Percentiles rank a stretch among this genome's conserved stretches.
Conservation (phyloP, 2,113 vertebrate genomes). For the Callithrix jacchus region DNA sequence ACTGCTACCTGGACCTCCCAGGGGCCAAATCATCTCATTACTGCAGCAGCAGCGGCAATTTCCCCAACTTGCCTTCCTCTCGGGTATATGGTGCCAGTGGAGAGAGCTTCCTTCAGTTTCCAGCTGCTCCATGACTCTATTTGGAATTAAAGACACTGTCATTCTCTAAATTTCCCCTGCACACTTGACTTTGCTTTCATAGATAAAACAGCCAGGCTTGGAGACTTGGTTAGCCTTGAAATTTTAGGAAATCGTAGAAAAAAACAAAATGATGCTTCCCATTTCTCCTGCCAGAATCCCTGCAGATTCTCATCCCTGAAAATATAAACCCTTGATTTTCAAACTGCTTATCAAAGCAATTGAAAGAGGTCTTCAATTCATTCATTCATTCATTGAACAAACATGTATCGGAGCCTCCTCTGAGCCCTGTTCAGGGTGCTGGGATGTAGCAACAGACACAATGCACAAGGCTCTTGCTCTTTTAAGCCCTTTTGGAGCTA, state of each 20-base stretch:
- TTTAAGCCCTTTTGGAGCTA: neutral
- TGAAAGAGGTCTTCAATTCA: neutral
- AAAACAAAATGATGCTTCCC: neutral
- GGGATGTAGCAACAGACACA: neutral
- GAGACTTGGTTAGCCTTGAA: neutral
- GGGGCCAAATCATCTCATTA: neutral
- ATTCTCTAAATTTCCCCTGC: neutral
- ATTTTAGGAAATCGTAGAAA: neutral
- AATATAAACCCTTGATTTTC: neutral
- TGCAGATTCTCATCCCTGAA: neutral
- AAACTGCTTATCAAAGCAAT: neutral
- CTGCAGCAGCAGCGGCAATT: neutral
- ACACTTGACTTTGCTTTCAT: neutral
- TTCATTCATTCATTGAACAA: neutral
- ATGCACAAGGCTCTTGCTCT: no score
- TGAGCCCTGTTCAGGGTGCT: neutral
- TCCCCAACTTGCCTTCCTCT: rapidly evolving
- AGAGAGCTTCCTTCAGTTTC: neutral
- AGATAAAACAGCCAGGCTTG: neutral
- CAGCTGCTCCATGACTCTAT: neutral
- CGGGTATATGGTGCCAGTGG: rapidly evolving
- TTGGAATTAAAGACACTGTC: neutral
- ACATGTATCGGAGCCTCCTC: neutral
- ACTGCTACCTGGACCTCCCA: neutral
- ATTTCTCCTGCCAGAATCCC: no score